phyloP scores from a whole-genome alignment of 1,140 invertebrate genomes.

The Helicoverpa zea region DNA sequence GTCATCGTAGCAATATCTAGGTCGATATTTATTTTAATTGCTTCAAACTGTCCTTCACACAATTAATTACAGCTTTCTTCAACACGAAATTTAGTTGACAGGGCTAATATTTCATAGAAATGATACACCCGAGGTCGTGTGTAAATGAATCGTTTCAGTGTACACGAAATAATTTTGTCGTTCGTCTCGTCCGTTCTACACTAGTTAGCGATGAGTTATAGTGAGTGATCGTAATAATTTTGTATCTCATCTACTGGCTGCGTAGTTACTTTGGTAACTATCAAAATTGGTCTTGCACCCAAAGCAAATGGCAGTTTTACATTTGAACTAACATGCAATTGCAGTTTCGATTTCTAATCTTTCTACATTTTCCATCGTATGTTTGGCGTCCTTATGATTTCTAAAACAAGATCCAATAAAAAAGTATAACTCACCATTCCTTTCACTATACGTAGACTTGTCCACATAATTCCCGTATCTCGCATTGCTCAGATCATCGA shows the following conservation, averaged over 20 bases:
- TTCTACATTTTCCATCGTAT: too few relatives aligned
- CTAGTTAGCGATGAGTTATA: slow-evolving; percentile 1
- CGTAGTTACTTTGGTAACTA: too few relatives aligned
- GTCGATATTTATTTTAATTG: background rate
- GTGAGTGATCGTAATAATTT: slow-evolving; percentile 9
- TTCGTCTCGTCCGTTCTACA: background rate
- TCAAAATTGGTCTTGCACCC: too few relatives aligned
- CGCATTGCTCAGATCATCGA: slow-evolving; percentile 96
- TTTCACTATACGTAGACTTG: slow-evolving; percentile 70
- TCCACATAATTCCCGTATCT: slow-evolving; percentile 89
- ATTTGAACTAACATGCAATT: too few relatives aligned
- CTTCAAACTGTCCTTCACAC: too few relatives aligned
- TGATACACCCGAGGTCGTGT: background rate
- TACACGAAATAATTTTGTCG: slow-evolving; percentile 20
- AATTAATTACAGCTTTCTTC: background rate
- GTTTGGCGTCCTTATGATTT: too few relatives aligned
- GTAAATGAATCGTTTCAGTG: slow-evolving; percentile 19
- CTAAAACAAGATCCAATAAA: too few relatives aligned
- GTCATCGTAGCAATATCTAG: background rate
- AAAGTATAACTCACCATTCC: slow-evolving; percentile 63
- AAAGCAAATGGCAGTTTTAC: too few relatives aligned
- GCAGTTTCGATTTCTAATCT: too few relatives aligned
- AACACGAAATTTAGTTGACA: background rate
- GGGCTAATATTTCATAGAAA: slow-evolving; percentile 8
- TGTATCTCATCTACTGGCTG: background rate